phyloP scores from a whole-genome alignment of 2,888 invertebrate genomes.

The Polyommatus icarus region DNA sequence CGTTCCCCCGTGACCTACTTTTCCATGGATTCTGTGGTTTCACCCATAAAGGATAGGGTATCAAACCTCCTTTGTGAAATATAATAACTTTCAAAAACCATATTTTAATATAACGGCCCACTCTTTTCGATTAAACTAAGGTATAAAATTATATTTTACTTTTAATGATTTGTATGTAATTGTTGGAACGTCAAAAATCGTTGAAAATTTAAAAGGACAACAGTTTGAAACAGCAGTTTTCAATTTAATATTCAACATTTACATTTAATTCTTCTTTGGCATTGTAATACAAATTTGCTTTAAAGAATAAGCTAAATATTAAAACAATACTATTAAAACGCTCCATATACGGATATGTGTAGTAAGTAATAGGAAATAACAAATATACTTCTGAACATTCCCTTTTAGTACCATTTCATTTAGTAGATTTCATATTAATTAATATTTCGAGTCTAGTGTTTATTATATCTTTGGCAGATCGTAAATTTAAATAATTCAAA shows the following conservation, averaged over 20 bases:
- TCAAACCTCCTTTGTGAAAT: constrained; percentile 6
- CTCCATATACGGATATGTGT: too few species aligned
- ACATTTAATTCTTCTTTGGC: not conserved
- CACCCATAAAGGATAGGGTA: constrained; percentile 7
- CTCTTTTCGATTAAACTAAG: not conserved
- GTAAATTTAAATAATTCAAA: too few species aligned
- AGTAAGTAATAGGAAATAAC: not conserved
- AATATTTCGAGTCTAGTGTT: not conserved
- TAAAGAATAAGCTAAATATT: not conserved
- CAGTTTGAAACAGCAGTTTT: not conserved
- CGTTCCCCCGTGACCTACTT: not conserved
- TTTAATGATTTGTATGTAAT: not conserved
- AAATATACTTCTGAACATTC: not conserved
- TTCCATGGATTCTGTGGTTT: constrained; percentile 14
- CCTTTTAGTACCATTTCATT: not conserved
- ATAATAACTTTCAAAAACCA: constrained; percentile 4
- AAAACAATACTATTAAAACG: not conserved
- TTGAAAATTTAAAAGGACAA: not conserved
- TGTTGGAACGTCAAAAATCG: not conserved
- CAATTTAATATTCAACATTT: not conserved
- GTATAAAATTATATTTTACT: not conserved
- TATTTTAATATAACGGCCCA: not conserved
- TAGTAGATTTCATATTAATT: not conserved
- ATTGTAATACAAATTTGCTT: not conserved
- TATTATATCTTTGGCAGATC: not conserved